phyloP scores from a whole-genome alignment of 2,888 invertebrate genomes.

The Chydorus sphaericus region DNA sequence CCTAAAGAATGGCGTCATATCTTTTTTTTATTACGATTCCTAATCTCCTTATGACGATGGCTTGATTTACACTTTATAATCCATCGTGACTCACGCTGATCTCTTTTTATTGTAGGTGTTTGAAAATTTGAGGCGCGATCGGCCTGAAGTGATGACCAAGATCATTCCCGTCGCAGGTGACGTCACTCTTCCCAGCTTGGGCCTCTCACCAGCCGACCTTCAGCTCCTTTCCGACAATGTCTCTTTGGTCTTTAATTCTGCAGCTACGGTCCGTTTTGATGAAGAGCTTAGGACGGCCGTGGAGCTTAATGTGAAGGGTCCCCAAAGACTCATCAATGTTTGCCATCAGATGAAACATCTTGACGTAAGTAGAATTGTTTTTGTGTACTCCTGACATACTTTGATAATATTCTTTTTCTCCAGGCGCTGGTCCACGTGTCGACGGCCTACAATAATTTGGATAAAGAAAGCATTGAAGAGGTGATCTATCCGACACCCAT shows the following conservation, averaged over 20 bases:
- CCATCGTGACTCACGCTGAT: neutral
- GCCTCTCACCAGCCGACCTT: conserved; percentile 28
- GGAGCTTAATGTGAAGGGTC: conserved; percentile 41
- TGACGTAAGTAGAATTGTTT: conserved; percentile 26
- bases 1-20: neutral
- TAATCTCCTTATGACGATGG: too few relatives aligned
- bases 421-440: conserved; percentile 64
- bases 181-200: conserved; percentile 28
- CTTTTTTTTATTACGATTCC: too few relatives aligned
- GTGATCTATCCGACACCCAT: conserved; percentile 42
- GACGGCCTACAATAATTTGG: conserved; percentile 60
- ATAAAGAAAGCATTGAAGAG: conserved; percentile 45
- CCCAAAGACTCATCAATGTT: conserved; percentile 37
- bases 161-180: conserved; percentile 33
- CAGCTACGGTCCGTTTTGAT: conserved; percentile 45
- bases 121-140: conserved; percentile 27
- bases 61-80: neutral
- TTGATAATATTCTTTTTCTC: neutral
- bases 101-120: conserved; percentile 26
- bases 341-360: conserved; percentile 37
- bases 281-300: conserved; percentile 40
- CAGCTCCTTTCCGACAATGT: conserved; percentile 29
- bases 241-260: conserved; percentile 43
- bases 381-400: too few relatives aligned
- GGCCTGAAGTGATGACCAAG: conserved; percentile 24